Evolutionary conservation across 2,888 invertebrate species (phyloP), one percentile per base, ranked within the genome.

Genomic region (Lampropteryx suffumata): DNA sequence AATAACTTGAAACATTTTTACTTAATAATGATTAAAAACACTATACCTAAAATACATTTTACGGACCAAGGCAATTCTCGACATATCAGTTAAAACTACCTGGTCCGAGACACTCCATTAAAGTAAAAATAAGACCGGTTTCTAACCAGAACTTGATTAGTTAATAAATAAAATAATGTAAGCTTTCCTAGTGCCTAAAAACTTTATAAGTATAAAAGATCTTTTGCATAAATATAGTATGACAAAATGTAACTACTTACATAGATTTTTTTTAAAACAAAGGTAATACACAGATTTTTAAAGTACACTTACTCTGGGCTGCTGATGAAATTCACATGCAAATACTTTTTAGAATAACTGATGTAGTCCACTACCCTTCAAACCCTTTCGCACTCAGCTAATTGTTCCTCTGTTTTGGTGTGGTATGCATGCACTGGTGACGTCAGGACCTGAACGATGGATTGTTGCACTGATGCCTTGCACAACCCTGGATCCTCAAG

Each of bases 381-480:
- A 43, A 40, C 50, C 67, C 61, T 59, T 49, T 69, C 69, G 83
- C 82, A 79, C 81, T 76, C 60, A 55, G 84, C 83, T 87, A 88
- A 85, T 74, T 65, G 70, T 55, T 64, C 67, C 63, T 71, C 69
- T 79, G 73, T 80, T 85, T 80, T 78, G 78, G 74, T 86, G 84
- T 86, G 83, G 76, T 77, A 75, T 84, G 89, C 88, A 87, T 86
- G 87, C 87, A 70, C 77, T 78, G 81, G 72, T 76, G 82, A 74
- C 76, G 76, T 68, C 87, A 89, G 89, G 89, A 89, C 80, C 81
- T 89, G 78, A 90, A 89, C 82, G 87, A 90, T 69, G 89, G 89
- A 77, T 74, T 88, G 68, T 82, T 88, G 77, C 89, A 85, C 83
- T 89, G 81, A 89, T 56, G 65, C 65, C 64, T 69, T 62, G 66